phyloP scores from a whole-genome alignment of 2,888 invertebrate genomes.

The Melikaiella ostensackeni region DNA sequence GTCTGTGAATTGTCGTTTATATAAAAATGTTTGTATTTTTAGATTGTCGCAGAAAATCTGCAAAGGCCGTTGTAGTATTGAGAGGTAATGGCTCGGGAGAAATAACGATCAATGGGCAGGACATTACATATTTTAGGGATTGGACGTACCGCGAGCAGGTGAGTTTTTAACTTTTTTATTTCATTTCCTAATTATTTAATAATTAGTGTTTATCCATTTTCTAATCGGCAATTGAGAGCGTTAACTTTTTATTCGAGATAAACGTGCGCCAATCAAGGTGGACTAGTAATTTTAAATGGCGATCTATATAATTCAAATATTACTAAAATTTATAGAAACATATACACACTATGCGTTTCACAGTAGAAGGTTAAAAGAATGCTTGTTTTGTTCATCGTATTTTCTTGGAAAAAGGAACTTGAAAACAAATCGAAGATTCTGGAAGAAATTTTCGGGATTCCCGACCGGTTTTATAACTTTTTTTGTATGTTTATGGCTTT shows the following conservation, averaged over 20 bases:
- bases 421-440: neutral
- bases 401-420: neutral
- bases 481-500: too few species aligned
- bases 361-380: too few species aligned
- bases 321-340: too few species aligned
- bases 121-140: slow-evolving; percentile 87
- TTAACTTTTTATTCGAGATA: neutral
- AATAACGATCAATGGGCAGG: slow-evolving; percentile 88
- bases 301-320: too few species aligned
- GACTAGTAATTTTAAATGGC: too few species aligned
- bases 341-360: too few species aligned
- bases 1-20: slow-evolving; percentile 23
- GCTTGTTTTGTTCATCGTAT: too few species aligned
- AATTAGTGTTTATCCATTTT: slow-evolving; percentile 16
- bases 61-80: slow-evolving; percentile 89
- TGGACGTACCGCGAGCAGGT: slow-evolving; percentile 89
- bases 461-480: too few species aligned
- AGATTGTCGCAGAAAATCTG: slow-evolving; percentile 86
- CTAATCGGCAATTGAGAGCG: neutral
- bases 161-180: slow-evolving; percentile 60
- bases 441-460: neutral
- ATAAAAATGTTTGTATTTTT: slow-evolving; percentile 54
- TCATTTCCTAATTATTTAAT: slow-evolving; percentile 9
- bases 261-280: too few species aligned
- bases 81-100: slow-evolving; percentile 90